phyloP scores from a whole-genome alignment of 1,140 invertebrate species.

The Phenacoccus solenopsis region DNA sequence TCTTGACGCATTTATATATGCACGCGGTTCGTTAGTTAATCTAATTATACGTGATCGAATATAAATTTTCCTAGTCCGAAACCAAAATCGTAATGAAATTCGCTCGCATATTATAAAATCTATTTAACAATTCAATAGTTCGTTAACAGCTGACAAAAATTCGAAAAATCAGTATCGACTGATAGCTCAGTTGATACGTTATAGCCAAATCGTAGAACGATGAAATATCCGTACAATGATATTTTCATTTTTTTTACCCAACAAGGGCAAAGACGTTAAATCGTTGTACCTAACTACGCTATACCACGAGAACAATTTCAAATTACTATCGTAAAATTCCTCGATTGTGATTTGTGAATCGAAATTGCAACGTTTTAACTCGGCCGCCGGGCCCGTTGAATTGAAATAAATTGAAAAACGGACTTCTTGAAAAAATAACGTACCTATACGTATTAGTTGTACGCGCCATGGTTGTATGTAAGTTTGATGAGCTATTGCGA shows the following conservation, averaged over 20 bases:
- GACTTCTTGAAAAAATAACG: constrained; percentile 9
- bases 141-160: too few relatives aligned
- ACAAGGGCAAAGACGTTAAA: not conserved
- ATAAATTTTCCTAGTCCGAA: too few relatives aligned
- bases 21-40: too few relatives aligned
- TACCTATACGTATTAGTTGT: not conserved
- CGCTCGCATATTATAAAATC: too few relatives aligned
- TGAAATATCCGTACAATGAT: too few relatives aligned
- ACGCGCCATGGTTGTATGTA: not conserved
- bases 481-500: constrained; percentile 10
- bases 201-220: too few relatives aligned
- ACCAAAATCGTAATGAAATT: too few relatives aligned
- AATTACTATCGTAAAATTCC: not conserved
- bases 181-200: too few relatives aligned
- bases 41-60: too few relatives aligned
- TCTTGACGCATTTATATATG: too few relatives aligned
- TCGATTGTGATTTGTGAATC: not conserved
- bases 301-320: not conserved
- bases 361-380: not conserved
- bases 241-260: not conserved
- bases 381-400: not conserved
- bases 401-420: constrained; percentile 10
- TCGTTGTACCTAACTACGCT: not conserved
- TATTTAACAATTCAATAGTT: too few relatives aligned
- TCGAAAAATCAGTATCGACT: too few relatives aligned